Evolutionary conservation across 1,140 invertebrate species (phyloP), one percentile per base, ranked within the genome.

Genomic region (Scaptodrosophila lebanonensis): DNA sequence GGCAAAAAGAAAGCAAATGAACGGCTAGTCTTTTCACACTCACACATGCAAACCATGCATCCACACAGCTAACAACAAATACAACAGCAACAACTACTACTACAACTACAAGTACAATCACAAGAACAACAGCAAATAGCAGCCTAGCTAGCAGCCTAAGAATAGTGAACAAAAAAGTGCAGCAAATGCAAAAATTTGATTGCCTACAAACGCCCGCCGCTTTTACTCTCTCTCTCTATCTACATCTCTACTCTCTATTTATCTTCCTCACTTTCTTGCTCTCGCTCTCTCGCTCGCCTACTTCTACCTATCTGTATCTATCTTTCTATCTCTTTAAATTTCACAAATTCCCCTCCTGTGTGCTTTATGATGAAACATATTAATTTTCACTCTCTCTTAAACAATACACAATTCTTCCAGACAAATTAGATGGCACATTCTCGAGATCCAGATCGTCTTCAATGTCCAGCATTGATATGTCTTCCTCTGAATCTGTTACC

Each of bases 391-490:
- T 50, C 8, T 50, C n/a, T 36, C 6, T 38, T n/a, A 35, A 50
- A 50, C 58, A 38, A 62, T 63, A 48, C 39, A 45, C 48, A 40
- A 49, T 58, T 47, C 48, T 85, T 83, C 32, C 83, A 98, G 97
- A 98, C 90, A 97, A 97, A 91, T 91, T 96, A 89, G 97, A 98
- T 90, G 96, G 93, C 87, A 95, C 95, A 71, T 98, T 98, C 89
- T 97, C 96, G 84, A 91, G 96, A 87, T 98, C 97, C 71, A 92
- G 97, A 82, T 97, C 96, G 87, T 98, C 96, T 86, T 97, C 95
- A 88, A 97, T 98, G 93, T 97, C 96, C 65, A 98, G 96, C 88
- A 90, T 98, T 85, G 97, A 98, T 89, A 98, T 97, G 90, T 97
- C 98, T 88, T 94, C 93, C 71, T 94, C 94, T 71, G 97, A 99